These are phyloP conservation scores for Nothoprocta perdicaria DNA, from an alignment of 2,113 vertebrate genomes.

Conservation along the genomic window DNA sequence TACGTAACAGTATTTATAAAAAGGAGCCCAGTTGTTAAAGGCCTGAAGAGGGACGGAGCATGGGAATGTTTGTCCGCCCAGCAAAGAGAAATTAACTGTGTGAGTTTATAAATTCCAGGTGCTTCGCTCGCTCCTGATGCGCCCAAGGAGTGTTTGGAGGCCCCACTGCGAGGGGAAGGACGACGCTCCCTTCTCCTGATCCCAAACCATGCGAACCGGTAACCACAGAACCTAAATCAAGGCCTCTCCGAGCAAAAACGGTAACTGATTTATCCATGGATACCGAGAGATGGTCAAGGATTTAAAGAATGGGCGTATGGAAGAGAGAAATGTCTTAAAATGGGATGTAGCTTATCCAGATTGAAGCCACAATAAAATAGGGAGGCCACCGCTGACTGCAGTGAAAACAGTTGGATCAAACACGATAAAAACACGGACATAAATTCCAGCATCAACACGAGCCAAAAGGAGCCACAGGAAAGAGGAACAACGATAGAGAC, in stretches of 20 bases:
- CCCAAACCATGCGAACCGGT: neutral
- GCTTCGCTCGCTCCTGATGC: neutral
- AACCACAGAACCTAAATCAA: neutral
- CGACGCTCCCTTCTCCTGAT: fast-evolving
- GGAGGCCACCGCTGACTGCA: neutral
- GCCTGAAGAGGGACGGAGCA: constrained; percentile 18
- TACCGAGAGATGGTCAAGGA: neutral
- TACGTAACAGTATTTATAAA: constrained; percentile 53
- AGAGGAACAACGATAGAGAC: neutral
- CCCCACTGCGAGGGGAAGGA: neutral
- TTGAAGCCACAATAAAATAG: neutral
- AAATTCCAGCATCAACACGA: neutral
- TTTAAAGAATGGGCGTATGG: neutral
- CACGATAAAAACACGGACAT: neutral
- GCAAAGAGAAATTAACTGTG: constrained; percentile 46
- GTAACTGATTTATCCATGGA: neutral
- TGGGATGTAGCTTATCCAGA: neutral
- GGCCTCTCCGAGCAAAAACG: neutral
- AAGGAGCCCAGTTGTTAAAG: constrained; percentile 45
- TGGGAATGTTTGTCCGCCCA: constrained; percentile 31
- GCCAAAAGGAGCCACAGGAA: neutral
- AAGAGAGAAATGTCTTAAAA: neutral
- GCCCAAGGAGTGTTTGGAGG: neutral
- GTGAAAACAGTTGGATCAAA: fast-evolving
- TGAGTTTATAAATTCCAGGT: constrained; percentile 57